Evolutionary conservation across 2,888 invertebrate species (phyloP), one percentile per base, ranked within the genome.

Genomic region (Dryocosmus kuriphilus): DNA sequence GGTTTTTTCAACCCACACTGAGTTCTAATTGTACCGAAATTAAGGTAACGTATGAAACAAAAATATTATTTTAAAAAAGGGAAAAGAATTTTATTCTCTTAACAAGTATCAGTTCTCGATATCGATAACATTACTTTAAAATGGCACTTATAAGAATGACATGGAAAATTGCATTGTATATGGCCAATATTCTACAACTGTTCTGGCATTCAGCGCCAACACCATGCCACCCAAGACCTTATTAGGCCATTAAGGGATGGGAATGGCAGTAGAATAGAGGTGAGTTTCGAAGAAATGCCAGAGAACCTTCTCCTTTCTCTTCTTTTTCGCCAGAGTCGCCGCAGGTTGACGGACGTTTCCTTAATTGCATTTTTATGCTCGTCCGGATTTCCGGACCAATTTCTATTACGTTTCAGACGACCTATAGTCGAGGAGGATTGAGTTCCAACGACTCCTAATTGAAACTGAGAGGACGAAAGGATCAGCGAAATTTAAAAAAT

Each of bases 331-430:
- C 55, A 2, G 73, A 27, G 71, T 71, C 51, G 46, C 74, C 73
- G 79, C 80, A 82, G 82, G 85, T 86, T 82, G 82, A 78, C 85
- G 80, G 86, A 85, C 87, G 86, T 89, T 89, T 88, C 86, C 86
- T 87, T 88, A 89, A 90, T 90, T 90, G 87, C 87, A 89, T 90
- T 89, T 89, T 89, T 87, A 89, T 88, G 86, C 88, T 84, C 79
- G 83, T 82, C 80, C 80, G 86, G 86, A 87, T 87, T 71, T 71
- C 30, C 71, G 46, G 51, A 51, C 71, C 51, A 71, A 71, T 71
- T 71, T 71, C 71, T 51, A 71, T 51, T 71, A 51, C 46, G 51
- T 71, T 71, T 51, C 71, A 71, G 71, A 51, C 51, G 51, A 71
- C 46, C 30, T 71, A n/a, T n/a, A 71, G 27, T 30, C 30, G 27